A percentile compares a stretch with the other conserved stretches of the same genome.
phyloP scores from a whole-genome alignment of 2,888 invertebrate species.

The Altica lythri region DNA sequence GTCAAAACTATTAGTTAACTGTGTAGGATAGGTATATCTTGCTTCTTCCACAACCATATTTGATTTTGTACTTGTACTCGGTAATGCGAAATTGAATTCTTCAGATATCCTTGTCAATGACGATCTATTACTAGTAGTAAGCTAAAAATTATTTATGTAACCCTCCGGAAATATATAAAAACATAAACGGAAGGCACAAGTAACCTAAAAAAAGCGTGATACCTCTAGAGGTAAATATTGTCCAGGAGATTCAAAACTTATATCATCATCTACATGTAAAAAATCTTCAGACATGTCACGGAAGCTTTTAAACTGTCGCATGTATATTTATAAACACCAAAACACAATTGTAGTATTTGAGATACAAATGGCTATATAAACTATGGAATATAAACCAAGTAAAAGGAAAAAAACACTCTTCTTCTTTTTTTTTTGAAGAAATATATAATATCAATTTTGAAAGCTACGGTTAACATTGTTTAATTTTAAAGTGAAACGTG shows the following conservation, averaged over 20 bases:
- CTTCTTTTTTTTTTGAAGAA: no score
- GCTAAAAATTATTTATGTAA: slow-evolving; percentile 22
- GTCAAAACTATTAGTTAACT: slow-evolving; percentile 42
- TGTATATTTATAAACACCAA: no score
- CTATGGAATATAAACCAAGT: no score
- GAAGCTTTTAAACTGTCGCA: no score
- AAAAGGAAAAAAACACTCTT: no score
- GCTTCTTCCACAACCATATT: slow-evolving; percentile 38
- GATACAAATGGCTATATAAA: no score
- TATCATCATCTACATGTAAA: slow-evolving; percentile 23
- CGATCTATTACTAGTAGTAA: slow-evolving; percentile 14
- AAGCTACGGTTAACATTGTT: no score
- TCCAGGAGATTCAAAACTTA: slow-evolving; percentile 15
- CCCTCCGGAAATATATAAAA: neutral
- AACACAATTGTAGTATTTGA: no score
- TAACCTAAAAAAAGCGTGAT: slow-evolving; percentile 18
- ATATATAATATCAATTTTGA: no score
- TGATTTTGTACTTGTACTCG: slow-evolving; percentile 22
- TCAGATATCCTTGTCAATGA: slow-evolving; percentile 16
- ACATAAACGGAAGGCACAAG: slow-evolving; percentile 4
- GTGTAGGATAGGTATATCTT: slow-evolving; percentile 42
- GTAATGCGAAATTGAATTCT: slow-evolving; percentile 29
- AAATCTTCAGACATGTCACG: slow-evolving; percentile 30
- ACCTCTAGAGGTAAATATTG: slow-evolving; percentile 27
- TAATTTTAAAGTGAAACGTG: no score